phyloP scores from a whole-genome alignment of 2,797 vertebrate genomes.

The Pangasius macronema region DNA sequence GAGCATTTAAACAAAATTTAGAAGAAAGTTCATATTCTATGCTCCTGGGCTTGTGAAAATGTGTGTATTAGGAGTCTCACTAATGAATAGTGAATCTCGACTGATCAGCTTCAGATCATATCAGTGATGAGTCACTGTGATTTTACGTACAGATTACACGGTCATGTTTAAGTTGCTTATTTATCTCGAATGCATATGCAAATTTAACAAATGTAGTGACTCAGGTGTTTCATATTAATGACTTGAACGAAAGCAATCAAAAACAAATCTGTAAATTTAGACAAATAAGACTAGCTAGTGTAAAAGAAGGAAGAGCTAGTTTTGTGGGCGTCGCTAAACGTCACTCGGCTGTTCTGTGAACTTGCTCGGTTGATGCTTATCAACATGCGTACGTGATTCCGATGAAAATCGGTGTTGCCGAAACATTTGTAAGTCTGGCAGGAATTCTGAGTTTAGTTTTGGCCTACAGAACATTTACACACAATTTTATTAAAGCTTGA shows the following conservation, averaged over 20 bases:
- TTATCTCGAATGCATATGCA: too few relatives aligned
- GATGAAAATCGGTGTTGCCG: neutral
- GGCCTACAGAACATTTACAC: neutral
- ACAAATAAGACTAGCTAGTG: neutral
- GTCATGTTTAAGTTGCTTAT: neutral
- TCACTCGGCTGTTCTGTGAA: neutral
- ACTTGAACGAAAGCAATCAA: neutral
- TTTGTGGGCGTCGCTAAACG: too few relatives aligned
- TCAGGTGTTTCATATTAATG: neutral
- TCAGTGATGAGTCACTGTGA: too few relatives aligned
- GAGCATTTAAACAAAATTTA: neutral
- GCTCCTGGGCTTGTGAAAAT: neutral
- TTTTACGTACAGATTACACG: neutral
- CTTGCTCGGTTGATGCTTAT: neutral
- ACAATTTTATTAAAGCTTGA: neutral
- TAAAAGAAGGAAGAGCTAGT: too few relatives aligned
- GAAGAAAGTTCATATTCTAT: neutral
- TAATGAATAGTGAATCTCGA: neutral
- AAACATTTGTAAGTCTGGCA: neutral
- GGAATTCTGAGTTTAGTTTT: neutral
- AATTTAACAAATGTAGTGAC: too few relatives aligned
- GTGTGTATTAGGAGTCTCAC: neutral
- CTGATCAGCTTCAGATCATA: neutral
- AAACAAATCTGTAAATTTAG: neutral
- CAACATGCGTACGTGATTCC: neutral